phyloP scores from a whole-genome alignment of 2,113 vertebrate species.

The Xenus cinereus region DNA sequence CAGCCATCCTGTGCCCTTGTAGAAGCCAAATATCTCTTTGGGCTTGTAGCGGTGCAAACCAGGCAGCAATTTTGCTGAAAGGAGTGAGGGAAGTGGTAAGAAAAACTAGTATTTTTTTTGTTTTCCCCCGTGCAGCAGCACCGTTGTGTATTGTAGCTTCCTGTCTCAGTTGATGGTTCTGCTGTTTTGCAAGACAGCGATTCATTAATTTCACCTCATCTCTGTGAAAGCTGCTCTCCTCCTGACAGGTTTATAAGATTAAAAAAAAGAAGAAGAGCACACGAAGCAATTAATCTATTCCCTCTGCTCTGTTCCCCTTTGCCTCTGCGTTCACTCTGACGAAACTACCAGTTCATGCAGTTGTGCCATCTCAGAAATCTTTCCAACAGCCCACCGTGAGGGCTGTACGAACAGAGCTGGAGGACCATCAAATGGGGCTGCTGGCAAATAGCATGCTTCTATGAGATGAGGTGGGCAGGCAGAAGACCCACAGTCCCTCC shows the following conservation, averaged over 20 bases:
- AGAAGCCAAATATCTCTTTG: background rate
- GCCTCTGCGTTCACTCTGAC: background rate
- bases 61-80: background rate
- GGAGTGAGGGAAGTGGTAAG: background rate
- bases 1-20: background rate
- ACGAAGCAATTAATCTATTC: background rate
- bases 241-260: background rate
- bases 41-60: background rate
- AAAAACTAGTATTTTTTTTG: background rate
- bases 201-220: background rate
- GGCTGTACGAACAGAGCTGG: background rate
- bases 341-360: background rate
- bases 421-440: background rate
- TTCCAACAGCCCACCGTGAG: background rate
- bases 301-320: background rate
- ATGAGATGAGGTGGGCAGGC: background rate
- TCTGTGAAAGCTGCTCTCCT: background rate
- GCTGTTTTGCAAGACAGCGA: background rate
- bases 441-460: background rate
- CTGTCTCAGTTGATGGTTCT: background rate
- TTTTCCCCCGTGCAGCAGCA: background rate
- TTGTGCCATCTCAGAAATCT: background rate
- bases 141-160: background rate
- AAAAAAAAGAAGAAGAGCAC: background rate
- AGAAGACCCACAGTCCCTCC: background rate